Evolutionary conservation across 1,140 invertebrate genomes (phyloP), one percentile per base, ranked within the genome.

Genomic region (Pseudomyrmex concolor): DNA sequence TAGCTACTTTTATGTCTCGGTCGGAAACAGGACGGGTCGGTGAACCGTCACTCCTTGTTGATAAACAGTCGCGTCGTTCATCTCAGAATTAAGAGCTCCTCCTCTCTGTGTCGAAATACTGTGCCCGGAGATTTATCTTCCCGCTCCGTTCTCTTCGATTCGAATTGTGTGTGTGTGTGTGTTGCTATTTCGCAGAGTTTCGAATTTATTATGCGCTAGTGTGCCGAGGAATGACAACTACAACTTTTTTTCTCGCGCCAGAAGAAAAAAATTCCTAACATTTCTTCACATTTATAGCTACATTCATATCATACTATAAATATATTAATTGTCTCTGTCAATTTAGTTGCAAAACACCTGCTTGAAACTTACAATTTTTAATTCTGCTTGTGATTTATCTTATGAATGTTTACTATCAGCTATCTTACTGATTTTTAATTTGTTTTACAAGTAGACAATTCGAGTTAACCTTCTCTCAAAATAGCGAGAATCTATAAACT

Each of bases 11-110:
- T 78, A 68, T 19, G 76, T 57, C 64, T 78, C 34, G 51, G 60
- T 68, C 50, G 51, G 64, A 78, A 78, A 70, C 64, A 54, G 43
- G 76, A 48, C 64, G 17, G 76, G 76, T 80, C 66, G 66, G 54
- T 70, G 76, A 80, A 71, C 66, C 64, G 66, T 25, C 45, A 54
- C 66, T 50, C 43, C 64, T 70, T 71, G 76, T 70, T 80, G 76
- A 80, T 80, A 80, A 80, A 80, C 76, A 80, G 76, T 59, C 54
- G 66, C 54, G 43, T 70, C 76, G 81, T 83, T 83, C 72, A 83
- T 76, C 59, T 51, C 43, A n/a, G 60, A 83, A 78, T 78, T 78
- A 50, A 83, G 71, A 83, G 73, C 22, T 43, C 17, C 64, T 66
- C 60, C 34, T 34, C 34, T 34, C 34, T 34, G 34, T 34, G 34